Base-by-base conservation (phyloP, 2,113 vertebrate species). In the Martes martes region DNA sequence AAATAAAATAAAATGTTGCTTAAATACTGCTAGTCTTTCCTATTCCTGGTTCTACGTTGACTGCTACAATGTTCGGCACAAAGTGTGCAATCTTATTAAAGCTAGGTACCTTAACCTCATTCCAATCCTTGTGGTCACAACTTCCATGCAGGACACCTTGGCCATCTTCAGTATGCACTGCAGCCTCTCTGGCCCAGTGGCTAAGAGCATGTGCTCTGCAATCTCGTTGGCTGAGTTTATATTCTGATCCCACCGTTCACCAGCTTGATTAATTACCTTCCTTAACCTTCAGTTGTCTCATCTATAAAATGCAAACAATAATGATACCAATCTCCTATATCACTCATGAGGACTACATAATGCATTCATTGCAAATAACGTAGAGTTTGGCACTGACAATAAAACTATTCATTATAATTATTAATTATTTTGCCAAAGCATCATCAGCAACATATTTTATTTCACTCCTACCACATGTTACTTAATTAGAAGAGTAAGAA, bases 351-450 rank as follows among this genome's bases (percentile, higher is more conserved):
- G 21, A 83, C n/a, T 42, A 74, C 26, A 78, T 26, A 65, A 74
- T 21, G 11, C 14, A 55, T n/a, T 94, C 19, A 52, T 50, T 65
- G 33, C 24, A 89, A 96, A 81, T 47, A 89, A 21, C 63, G 59
- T 4, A 45, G 2, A 81, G 89, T 67, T 96, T 74, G 36, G 36
- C 69, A 52, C 7, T 47, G 23, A 33, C 45, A 94, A 63, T 59
- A 36, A 90, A 96, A 78, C 24, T 23, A 47, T 36, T 63, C 31
- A 61, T 82, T 84, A 67, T 26, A 36, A 65, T 52, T 73, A 94
- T 81, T 69, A 73, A 96, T 80, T 74, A 89, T 63, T 96, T 89
- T 74, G 63, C 10, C 63, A 91, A 88, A 71, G 84, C 26, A 78
- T 91, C 50, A 45, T 4, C 78, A 52, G n/a, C 36, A 94, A 86